phyloP scores from a whole-genome alignment of 2,113 vertebrate species.

The Dolichotis patagonum region DNA sequence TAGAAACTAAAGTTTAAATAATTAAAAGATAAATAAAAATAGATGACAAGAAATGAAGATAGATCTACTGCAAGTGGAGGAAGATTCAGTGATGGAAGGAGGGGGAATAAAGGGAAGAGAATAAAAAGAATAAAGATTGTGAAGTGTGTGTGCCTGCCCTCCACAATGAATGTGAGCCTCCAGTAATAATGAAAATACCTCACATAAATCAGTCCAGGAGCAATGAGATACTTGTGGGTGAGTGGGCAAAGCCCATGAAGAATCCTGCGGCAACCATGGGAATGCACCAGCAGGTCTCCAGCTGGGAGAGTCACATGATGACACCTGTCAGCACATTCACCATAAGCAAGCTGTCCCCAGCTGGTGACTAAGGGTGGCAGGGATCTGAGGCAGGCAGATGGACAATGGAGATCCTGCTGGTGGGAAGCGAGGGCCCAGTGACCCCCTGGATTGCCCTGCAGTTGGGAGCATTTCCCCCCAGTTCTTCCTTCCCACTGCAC shows the following conservation, averaged over 20 bases:
- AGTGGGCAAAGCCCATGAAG: not conserved
- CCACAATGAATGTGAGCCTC: not conserved
- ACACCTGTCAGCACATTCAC: fast-evolving
- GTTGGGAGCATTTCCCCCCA: not conserved
- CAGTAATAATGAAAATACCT: not conserved
- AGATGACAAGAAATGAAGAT: not conserved
- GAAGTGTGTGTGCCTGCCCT: not conserved
- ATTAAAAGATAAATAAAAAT: not conserved
- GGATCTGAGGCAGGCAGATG: not conserved
- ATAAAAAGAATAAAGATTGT: not conserved
- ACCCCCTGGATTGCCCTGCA: not conserved
- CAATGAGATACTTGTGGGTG: fast-evolving
- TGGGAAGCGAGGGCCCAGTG: not conserved
- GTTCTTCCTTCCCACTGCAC: not conserved
- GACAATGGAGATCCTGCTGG: not conserved
- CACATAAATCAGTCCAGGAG: not conserved
- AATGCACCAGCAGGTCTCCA: not conserved
- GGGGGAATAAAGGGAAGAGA: not conserved
- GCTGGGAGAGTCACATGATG: fast-evolving
- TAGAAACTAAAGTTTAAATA: not conserved
- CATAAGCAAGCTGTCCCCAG: no score
- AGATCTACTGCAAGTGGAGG: not conserved
- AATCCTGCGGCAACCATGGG: not conserved
- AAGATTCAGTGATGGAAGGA: not conserved
- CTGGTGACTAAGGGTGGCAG: no score